Conservation (phyloP, 92 coral and sea anemone genomes). For the Galaxea fascicularis region DNA sequence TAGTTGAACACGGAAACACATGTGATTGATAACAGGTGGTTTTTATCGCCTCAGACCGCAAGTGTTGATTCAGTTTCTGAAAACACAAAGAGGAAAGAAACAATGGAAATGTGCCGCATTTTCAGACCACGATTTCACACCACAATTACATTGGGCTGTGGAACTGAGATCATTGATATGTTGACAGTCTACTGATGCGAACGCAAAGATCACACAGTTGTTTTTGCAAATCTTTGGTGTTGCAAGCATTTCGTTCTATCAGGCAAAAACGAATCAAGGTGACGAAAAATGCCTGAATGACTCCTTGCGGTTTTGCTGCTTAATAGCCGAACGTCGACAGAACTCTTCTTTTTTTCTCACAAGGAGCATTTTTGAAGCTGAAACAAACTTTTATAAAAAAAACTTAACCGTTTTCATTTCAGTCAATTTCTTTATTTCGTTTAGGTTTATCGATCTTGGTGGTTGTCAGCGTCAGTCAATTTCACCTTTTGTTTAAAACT, state of each 20-base stretch:
- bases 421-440: not conserved
- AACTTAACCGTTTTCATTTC: not conserved
- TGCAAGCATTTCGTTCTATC: not conserved
- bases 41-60: slow-evolving; percentile 22
- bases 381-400: no score
- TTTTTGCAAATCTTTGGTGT: not conserved
- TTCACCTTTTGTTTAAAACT: not conserved
- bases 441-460: not conserved
- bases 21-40: slow-evolving; percentile 40
- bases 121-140: not conserved
- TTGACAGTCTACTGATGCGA: slow-evolving; percentile 2
- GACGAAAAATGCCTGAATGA: not conserved
- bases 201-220: not conserved
- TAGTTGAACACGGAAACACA: slow-evolving; percentile 18
- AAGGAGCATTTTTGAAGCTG: no score
- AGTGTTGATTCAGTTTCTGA: slow-evolving; percentile 44
- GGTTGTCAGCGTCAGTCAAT: not conserved
- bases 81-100: slow-evolving; percentile 25
- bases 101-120: slow-evolving; percentile 34
- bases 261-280: not conserved
- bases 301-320: not conserved
- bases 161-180: slow-evolving; percentile 13
- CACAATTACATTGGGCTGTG: not conserved
- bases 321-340: not conserved
- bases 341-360: no score